phyloP scores from a whole-genome alignment of 2,888 invertebrate genomes.

The Agriopis aurantiaria region DNA sequence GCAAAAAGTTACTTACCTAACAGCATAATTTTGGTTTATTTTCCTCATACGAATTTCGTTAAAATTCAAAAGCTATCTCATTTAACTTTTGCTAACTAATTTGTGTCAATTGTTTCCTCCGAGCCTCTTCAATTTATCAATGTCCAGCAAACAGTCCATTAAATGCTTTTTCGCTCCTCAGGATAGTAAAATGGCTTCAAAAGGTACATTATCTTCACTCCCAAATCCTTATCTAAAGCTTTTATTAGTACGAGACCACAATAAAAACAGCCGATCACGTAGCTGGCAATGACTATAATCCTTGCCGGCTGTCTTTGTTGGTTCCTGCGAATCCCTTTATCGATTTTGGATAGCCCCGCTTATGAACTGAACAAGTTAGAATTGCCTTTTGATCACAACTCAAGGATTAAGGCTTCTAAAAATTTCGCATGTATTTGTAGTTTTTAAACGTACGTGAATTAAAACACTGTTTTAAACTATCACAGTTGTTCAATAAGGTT shows the following conservation, averaged over 20 bases:
- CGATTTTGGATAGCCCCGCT: slow-evolving; percentile 33
- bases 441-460: too few relatives aligned
- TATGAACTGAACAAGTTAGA: slow-evolving; percentile 26
- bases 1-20: too few relatives aligned
- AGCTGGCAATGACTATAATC: slow-evolving; percentile 55
- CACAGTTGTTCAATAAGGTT: too few relatives aligned
- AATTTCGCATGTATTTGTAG: background rate
- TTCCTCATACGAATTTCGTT: too few relatives aligned
- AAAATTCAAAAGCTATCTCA: too few relatives aligned
- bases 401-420: background rate
- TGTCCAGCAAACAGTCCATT: slow-evolving; percentile 7
- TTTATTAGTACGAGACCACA: slow-evolving; percentile 52
- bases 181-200: slow-evolving; percentile 38
- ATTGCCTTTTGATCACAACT: slow-evolving; percentile 26
- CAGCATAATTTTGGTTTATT: too few relatives aligned
- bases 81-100: slow-evolving; percentile 1
- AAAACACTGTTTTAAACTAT: too few relatives aligned
- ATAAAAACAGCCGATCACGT: slow-evolving; percentile 66
- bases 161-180: slow-evolving; percentile 17
- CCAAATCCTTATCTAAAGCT: slow-evolving; percentile 49
- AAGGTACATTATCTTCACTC: slow-evolving; percentile 43
- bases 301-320: slow-evolving; percentile 42
- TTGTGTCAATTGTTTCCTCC: background rate
- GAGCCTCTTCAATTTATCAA: background rate
- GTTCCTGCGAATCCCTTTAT: slow-evolving; percentile 48